A percentile compares a stretch with the other conserved stretches of the same genome.
Evolutionary conservation across 1,140 invertebrate genomes (phyloP).

Genomic region (Dolichoris vasculosae): DNA sequence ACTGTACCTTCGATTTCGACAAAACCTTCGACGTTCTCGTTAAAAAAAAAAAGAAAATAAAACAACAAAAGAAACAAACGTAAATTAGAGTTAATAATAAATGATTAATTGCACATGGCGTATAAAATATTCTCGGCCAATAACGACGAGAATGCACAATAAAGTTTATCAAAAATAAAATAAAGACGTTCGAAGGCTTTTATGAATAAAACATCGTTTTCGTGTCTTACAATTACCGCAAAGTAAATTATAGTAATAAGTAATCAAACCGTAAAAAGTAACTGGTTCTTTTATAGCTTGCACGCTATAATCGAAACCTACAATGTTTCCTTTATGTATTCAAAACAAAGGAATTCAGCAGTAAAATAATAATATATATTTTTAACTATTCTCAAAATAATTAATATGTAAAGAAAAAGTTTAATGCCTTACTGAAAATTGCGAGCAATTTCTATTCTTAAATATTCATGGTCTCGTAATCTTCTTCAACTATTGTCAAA

Average conservation of each 20-base stretch:
- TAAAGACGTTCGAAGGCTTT: background rate
- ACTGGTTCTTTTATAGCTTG: slow-evolving; percentile 14
- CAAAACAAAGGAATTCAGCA: background rate
- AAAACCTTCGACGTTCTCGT: background rate
- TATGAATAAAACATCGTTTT: slow-evolving; percentile 16
- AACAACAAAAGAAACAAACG: background rate
- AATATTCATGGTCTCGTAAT: background rate
- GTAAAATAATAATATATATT: background rate
- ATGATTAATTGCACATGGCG: background rate
- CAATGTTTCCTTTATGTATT: background rate
- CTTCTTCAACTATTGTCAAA: background rate
- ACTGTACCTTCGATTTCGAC: background rate
- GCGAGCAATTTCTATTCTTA: background rate
- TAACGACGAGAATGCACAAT: background rate
- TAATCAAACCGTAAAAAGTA: slow-evolving; percentile 26
- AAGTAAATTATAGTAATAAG: slow-evolving; percentile 26
- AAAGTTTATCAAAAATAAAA: background rate
- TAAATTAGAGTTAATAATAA: background rate
- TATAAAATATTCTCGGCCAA: background rate
- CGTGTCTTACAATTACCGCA: background rate
- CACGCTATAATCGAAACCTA: slow-evolving; percentile 15
- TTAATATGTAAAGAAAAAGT: background rate
- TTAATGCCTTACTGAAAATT: background rate
- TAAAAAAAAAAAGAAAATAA: background rate
- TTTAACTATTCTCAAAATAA: background rate